phyloP scores from a whole-genome alignment of 2,888 invertebrate genomes.

The Helobdella robusta region DNA sequence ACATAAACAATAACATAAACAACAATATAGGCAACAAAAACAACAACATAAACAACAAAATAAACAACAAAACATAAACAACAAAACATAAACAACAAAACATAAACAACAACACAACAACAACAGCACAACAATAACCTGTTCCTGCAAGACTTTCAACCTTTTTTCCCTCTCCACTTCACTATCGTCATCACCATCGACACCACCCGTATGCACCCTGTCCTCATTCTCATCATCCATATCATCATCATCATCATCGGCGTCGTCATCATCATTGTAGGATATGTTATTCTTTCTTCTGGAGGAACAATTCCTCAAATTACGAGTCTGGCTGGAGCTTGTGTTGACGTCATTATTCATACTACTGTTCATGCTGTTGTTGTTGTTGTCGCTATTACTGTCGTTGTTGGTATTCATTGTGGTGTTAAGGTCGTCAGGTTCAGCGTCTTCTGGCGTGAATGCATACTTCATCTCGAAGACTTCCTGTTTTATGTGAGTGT shows the following conservation, averaged over 20 bases:
- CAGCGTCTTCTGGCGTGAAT: slow-evolving; percentile 84
- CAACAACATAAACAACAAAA: too few relatives aligned
- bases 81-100: background rate
- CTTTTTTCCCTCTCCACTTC: slow-evolving; percentile 79
- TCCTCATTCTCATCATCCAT: background rate
- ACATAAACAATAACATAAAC: too few relatives aligned
- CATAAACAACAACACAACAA: background rate
- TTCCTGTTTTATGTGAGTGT: slow-evolving; percentile 54
- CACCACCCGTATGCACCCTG: background rate
- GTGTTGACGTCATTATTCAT: background rate
- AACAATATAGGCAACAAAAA: too few relatives aligned
- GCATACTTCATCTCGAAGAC: slow-evolving; percentile 94
- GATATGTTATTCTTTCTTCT: too few relatives aligned
- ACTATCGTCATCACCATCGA: slow-evolving; percentile 57
- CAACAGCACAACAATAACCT: slow-evolving; percentile 53
- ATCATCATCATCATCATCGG: background rate
- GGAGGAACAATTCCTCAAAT: too few relatives aligned
- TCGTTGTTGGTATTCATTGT: background rate
- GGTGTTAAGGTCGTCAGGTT: slow-evolving; percentile 50
- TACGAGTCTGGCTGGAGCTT: background rate
- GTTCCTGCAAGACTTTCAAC: slow-evolving; percentile 70
- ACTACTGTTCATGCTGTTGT: background rate
- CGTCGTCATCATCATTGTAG: slow-evolving; percentile 4
- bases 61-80: too few relatives aligned
- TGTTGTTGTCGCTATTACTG: background rate